These are phyloP conservation scores for Oscheius sp. DNA, from an alignment of 1,140 invertebrate species.

Conservation along the genomic window DNA sequence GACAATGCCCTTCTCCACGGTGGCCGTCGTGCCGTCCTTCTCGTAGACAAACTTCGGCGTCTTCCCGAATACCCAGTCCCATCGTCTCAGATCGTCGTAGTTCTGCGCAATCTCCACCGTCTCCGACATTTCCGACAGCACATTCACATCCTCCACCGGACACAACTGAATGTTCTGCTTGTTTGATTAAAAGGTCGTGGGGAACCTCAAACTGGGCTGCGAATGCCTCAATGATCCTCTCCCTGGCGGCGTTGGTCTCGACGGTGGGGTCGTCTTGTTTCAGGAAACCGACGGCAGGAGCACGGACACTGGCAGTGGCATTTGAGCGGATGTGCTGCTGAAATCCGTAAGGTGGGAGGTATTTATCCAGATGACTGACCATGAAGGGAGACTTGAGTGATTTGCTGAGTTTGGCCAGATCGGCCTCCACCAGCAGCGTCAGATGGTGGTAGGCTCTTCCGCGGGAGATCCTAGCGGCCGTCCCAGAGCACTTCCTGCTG, in stretches of 20 bases:
- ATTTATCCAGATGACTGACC: constrained; percentile 10
- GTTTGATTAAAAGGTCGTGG: background rate
- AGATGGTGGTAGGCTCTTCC: constrained; percentile 57
- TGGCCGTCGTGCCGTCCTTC: background rate
- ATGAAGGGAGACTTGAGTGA: constrained; percentile 44
- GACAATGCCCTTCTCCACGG: background rate
- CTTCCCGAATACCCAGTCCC: constrained; percentile 53
- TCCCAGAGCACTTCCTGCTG: constrained; percentile 54
- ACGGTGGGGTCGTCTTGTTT: constrained; percentile 35
- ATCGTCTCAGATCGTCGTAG: constrained; percentile 33
- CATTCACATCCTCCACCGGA: constrained; percentile 14
- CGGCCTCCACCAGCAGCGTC: constrained; percentile 50
- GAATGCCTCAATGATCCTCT: constrained; percentile 40
- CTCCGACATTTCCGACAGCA: constrained; percentile 2
- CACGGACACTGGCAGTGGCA: constrained; percentile 51
- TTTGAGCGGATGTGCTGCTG: constrained; percentile 50
- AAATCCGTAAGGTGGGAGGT: background rate
- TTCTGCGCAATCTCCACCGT: constrained; percentile 35
- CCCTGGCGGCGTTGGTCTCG: constrained; percentile 20
- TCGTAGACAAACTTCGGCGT: constrained; percentile 47
- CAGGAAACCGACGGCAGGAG: constrained; percentile 51
- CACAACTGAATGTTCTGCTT: background rate
- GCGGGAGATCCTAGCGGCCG: constrained; percentile 53
- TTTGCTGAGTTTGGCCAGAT: constrained; percentile 40
- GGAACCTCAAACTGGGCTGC: constrained; percentile 34